Evolutionary conservation across 2,113 vertebrate species (phyloP).

Genomic region (Corythornis madagascariensis): DNA sequence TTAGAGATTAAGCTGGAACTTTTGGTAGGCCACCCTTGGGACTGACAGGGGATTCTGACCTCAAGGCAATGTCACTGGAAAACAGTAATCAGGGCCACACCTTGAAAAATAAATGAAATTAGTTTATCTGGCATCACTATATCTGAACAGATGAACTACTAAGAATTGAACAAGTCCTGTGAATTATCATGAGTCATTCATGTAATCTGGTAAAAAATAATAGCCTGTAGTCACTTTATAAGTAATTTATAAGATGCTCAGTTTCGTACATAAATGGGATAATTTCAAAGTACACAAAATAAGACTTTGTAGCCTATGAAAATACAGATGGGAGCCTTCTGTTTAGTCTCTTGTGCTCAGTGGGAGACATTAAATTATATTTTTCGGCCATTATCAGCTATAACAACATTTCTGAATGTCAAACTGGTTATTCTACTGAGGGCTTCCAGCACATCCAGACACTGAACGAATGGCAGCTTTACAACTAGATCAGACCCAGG

Average conservation of each 20-base stretch:
- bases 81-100: background rate
- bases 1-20: background rate
- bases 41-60: background rate
- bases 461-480: background rate
- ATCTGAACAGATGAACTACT: background rate
- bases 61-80: background rate
- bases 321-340: background rate
- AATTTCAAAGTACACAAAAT: background rate
- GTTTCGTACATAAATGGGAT: background rate
- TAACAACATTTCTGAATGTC: background rate
- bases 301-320: background rate
- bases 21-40: background rate
- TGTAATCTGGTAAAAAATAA: background rate
- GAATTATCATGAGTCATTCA: background rate
- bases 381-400: background rate
- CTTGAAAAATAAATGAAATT: background rate
- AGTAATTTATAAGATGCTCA: background rate
- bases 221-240: background rate
- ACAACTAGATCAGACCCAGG: background rate
- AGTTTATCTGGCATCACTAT: background rate
- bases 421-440: background rate
- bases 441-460: background rate
- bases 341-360: background rate
- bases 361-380: background rate
- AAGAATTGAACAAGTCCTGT: background rate